A percentile compares a stretch with the other conserved stretches of the same genome.
phyloP scores from a whole-genome alignment of 2,888 invertebrate genomes.

The Tetheella fluctuosa region DNA sequence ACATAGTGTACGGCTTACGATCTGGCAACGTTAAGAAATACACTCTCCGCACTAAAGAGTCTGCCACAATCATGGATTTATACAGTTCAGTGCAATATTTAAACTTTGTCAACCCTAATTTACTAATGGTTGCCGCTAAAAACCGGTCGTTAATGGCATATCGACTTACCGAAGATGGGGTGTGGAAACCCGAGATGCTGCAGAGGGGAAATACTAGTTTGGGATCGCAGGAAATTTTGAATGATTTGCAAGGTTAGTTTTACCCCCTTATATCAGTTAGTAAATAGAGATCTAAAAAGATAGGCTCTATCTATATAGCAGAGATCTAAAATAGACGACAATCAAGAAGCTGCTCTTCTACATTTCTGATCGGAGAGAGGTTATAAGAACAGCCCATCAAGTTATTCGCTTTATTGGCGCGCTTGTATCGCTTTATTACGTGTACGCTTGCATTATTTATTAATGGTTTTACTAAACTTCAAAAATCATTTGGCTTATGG shows the following conservation, averaged over 20 bases:
- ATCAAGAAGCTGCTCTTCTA: no score
- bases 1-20: slow-evolving; percentile 76
- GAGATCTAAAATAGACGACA: no score
- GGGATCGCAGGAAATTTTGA: slow-evolving; percentile 77
- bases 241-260: slow-evolving; percentile 66
- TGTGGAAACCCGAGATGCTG: slow-evolving; percentile 72
- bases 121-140: slow-evolving; percentile 71
- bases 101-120: slow-evolving; percentile 59
- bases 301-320: background rate
- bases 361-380: no score
- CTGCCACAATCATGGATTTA: slow-evolving; percentile 64
- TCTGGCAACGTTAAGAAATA: slow-evolving; percentile 73
- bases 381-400: no score
- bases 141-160: slow-evolving; percentile 75
- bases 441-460: no score
- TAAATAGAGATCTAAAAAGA: background rate
- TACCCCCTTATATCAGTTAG: background rate
- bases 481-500: no score
- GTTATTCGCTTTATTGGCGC: no score
- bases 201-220: slow-evolving; percentile 65
- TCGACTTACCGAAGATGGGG: slow-evolving; percentile 44
- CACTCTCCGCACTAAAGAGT: slow-evolving; percentile 64
- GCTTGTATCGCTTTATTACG: no score
- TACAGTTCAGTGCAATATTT: slow-evolving; percentile 71
- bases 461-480: no score